These are phyloP conservation scores for Gryon sp. DNA, from an alignment of 1,140 invertebrate species.

Conservation along the genomic window DNA sequence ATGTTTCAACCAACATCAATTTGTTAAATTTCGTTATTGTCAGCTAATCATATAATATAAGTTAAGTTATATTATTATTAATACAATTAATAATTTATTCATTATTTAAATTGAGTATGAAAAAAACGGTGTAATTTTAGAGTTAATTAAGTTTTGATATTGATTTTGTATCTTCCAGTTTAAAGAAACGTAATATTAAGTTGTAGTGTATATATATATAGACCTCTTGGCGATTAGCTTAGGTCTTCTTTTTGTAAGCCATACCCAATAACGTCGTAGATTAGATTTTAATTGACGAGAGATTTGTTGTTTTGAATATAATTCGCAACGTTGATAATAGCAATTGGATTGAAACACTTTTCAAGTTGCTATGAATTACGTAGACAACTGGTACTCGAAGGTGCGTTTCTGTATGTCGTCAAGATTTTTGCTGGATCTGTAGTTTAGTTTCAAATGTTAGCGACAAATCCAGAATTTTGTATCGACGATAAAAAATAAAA, in stretches of 20 bases:
- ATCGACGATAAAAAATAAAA: background rate
- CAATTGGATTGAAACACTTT: too few species aligned
- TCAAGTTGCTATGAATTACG: background rate
- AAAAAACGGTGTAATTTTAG: too few species aligned
- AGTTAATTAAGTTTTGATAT: too few species aligned
- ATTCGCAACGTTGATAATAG: slow-evolving; percentile 1
- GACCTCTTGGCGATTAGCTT: slow-evolving; percentile 23
- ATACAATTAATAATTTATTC: too few species aligned
- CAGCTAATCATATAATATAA: too few species aligned
- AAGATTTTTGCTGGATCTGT: background rate
- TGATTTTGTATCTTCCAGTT: too few species aligned
- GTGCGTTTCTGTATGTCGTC: slow-evolving; percentile 10
- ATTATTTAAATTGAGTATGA: too few species aligned
- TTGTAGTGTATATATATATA: too few species aligned
- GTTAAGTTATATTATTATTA: too few species aligned
- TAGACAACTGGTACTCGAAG: background rate
- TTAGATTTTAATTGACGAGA: background rate
- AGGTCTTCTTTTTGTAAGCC: slow-evolving; percentile 25
- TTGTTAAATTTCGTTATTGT: too few species aligned
- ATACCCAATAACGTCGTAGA: background rate
- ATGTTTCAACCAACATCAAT: too few species aligned
- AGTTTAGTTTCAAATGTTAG: slow-evolving; percentile 7
- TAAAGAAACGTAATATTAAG: too few species aligned
- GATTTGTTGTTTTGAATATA: slow-evolving; percentile 1
- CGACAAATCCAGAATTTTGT: slow-evolving; percentile 13